These are phyloP conservation scores for Camelus bactrianus DNA, from an alignment of 2,113 vertebrate genomes.

Conservation along the genomic window DNA sequence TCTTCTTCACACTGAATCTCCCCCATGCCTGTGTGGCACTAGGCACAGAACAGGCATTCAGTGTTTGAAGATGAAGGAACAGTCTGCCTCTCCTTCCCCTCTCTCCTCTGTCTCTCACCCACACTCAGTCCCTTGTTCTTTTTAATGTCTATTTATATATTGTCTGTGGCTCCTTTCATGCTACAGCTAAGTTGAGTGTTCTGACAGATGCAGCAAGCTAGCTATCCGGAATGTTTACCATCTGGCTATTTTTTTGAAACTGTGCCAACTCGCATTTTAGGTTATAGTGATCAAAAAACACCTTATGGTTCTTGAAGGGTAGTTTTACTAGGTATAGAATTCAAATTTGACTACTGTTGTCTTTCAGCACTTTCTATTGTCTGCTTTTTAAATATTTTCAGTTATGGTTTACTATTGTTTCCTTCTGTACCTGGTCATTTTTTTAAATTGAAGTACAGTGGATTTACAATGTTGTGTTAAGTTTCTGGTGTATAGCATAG, in stretches of 20 bases:
- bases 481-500: too few relatives aligned
- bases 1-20: neutral
- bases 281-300: neutral
- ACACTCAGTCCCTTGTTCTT: neutral
- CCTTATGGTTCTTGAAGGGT: neutral
- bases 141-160: neutral
- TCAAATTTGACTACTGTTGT: neutral
- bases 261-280: neutral
- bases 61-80: neutral
- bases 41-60: neutral
- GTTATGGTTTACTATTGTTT: neutral
- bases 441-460: neutral
- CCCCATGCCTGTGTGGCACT: fast-evolving
- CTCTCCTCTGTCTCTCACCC: too few relatives aligned
- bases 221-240: neutral
- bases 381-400: neutral
- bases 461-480: too few relatives aligned
- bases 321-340: neutral
- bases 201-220: neutral
- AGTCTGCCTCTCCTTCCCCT: neutral
- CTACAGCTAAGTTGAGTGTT: neutral
- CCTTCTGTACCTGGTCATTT: neutral
- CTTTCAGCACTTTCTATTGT: neutral
- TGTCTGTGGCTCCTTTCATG: neutral
- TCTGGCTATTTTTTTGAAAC: neutral